These are phyloP conservation scores for Prosopocoilus inquinatus DNA, from an alignment of 2,888 invertebrate genomes.

Conservation along the genomic window DNA sequence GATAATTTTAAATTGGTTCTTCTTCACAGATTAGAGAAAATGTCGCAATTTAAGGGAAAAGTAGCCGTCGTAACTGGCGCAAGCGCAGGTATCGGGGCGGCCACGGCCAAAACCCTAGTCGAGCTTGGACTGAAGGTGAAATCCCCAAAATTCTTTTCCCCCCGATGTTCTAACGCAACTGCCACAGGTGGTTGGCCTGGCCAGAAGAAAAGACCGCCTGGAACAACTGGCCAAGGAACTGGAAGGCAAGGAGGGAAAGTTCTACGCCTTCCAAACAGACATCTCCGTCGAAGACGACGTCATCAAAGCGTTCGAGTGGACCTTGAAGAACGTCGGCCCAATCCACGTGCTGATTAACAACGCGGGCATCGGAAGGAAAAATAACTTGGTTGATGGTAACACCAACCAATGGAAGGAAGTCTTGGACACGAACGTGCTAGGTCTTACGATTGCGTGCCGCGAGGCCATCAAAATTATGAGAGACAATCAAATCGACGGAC, in stretches of 20 bases:
- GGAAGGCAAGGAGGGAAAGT: background rate
- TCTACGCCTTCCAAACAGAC: conserved; percentile 3
- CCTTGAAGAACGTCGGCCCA: conserved; percentile 2
- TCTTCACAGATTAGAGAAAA: too few species aligned
- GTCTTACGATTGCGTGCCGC: conserved; percentile 2
- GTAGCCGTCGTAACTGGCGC: conserved; percentile 6
- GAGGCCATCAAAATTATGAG: conserved; percentile 15
- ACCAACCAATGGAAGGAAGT: conserved; percentile 4
- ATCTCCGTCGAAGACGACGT: conserved; percentile 8
- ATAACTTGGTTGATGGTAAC: conserved; percentile 7
- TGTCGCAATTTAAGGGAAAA: background rate
- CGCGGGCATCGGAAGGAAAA: conserved; percentile 4
- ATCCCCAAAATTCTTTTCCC: background rate
- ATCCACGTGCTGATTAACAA: conserved; percentile 7
- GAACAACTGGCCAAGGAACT: background rate
- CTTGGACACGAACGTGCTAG: conserved; percentile 15
- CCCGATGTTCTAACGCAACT: background rate
- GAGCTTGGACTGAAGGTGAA: background rate
- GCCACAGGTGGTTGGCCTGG: conserved; percentile 7
- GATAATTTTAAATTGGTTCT: too few species aligned
- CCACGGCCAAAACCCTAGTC: conserved; percentile 1
- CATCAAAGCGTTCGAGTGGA: conserved; percentile 3
- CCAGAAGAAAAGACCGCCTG: background rate
- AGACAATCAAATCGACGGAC: conserved; percentile 7
- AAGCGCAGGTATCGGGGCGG: conserved; percentile 1